These are phyloP conservation scores for Typhlichthys eigenmanni DNA, from an alignment of 2,797 vertebrate genomes.

Conservation along the genomic window DNA sequence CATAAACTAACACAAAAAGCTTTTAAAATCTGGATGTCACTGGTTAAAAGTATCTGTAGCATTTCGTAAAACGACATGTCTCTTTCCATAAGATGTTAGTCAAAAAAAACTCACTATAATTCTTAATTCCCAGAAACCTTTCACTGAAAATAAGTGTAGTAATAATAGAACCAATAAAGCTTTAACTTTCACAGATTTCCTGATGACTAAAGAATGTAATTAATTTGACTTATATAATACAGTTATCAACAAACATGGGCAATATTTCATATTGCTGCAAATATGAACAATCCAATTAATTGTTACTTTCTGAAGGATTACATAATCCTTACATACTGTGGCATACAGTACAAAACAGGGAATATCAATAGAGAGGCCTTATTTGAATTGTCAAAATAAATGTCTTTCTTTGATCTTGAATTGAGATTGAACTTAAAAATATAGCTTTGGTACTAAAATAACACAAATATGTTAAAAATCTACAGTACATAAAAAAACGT, in stretches of 20 bases:
- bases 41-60: background rate
- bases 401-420: slow-evolving; percentile 20
- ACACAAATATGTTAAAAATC: slow-evolving; percentile 34
- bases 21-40: slow-evolving; percentile 4
- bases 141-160: too few species aligned
- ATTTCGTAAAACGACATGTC: background rate
- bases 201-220: slow-evolving; percentile 7
- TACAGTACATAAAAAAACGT: slow-evolving; percentile 28
- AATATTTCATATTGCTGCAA: slow-evolving; percentile 51
- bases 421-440: slow-evolving; percentile 22
- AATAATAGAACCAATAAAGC: too few species aligned
- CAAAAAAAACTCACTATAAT: too few species aligned
- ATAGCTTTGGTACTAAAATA: slow-evolving; percentile 34
- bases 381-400: slow-evolving; percentile 29
- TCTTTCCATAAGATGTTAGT: background rate
- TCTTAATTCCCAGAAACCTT: too few species aligned
- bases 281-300: slow-evolving; percentile 29
- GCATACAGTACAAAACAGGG: slow-evolving; percentile 38
- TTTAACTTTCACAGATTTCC: too few species aligned
- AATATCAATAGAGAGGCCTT: slow-evolving; percentile 42
- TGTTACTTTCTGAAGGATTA: slow-evolving; percentile 23
- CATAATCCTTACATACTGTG: slow-evolving; percentile 46
- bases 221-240: slow-evolving; percentile 21
- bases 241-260: slow-evolving; percentile 52
- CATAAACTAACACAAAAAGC: slow-evolving; percentile 14